Conservation (phyloP, 2,888 invertebrate species). For the Caenorhabditis imperialis region DNA sequence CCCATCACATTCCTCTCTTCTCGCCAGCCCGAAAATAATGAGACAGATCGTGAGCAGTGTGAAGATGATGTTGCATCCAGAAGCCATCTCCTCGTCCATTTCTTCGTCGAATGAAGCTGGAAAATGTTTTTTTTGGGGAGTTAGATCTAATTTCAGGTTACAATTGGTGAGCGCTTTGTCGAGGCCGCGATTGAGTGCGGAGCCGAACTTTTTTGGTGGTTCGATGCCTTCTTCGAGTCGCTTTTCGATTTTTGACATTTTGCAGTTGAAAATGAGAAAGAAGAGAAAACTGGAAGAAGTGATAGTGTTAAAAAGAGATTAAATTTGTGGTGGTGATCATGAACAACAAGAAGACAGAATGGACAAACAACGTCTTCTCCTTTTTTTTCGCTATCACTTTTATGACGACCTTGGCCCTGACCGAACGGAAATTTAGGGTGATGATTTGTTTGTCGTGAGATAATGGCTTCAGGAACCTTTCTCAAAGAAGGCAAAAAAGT, state of each 20-base stretch:
- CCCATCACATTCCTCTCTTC: slow-evolving; percentile 43
- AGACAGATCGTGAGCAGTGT: slow-evolving; percentile 33
- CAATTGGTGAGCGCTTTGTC: slow-evolving; percentile 26
- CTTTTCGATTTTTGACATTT: slow-evolving; percentile 9
- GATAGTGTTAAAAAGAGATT: background rate
- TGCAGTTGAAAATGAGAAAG: background rate
- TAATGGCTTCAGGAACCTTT: too few relatives aligned
- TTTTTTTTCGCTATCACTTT: slow-evolving; percentile 2
- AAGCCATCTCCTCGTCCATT: slow-evolving; percentile 39
- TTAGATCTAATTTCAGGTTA: background rate
- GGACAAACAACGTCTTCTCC: slow-evolving; percentile 11
- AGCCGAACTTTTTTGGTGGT: background rate
- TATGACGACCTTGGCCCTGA: slow-evolving; percentile 33
- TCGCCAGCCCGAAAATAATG: slow-evolving; percentile 30
- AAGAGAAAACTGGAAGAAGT: background rate
- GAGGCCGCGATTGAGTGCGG: slow-evolving; percentile 4
- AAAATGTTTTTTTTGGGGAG: slow-evolving; percentile 1
- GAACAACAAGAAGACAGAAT: background rate
- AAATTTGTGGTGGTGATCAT: background rate
- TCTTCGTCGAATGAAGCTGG: slow-evolving; percentile 38
- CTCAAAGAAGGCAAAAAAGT: too few relatives aligned
- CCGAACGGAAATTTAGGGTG: background rate
- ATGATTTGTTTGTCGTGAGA: too few relatives aligned
- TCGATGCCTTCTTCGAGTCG: slow-evolving; percentile 6
- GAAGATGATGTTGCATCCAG: slow-evolving; percentile 38